phyloP scores from a whole-genome alignment of 2,888 invertebrate genomes.

The Pyrochroa serraticornis region DNA sequence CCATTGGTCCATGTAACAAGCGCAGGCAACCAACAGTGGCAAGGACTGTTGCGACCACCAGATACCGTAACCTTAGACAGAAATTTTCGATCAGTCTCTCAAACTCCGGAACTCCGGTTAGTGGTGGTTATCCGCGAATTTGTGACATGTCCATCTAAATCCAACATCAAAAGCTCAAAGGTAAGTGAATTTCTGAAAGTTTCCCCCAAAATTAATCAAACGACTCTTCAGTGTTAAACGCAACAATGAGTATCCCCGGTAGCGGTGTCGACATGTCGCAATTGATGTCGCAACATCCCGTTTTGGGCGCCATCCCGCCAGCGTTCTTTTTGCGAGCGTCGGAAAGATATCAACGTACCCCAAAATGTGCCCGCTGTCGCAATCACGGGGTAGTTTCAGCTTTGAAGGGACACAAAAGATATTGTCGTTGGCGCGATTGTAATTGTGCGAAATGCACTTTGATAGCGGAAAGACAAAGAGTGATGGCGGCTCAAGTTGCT shows the following conservation, averaged over 20 bases:
- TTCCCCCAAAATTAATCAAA: neutral
- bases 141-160: conserved; percentile 13
- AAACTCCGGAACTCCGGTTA: conserved; percentile 23
- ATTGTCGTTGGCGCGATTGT: conserved; percentile 97
- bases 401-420: conserved; percentile 92
- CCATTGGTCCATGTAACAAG: conserved; percentile 53
- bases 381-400: conserved; percentile 98
- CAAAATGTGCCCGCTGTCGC: conserved; percentile 95
- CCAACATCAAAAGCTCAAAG: neutral
- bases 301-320: conserved; percentile 81
- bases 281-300: conserved; percentile 84
- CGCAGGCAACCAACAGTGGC: conserved; percentile 55
- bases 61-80: conserved; percentile 49
- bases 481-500: conserved; percentile 98
- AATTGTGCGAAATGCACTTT: conserved; percentile 97
- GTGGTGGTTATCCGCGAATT: conserved; percentile 13
- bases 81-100: conserved; percentile 43
- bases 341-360: conserved; percentile 93
- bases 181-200: neutral
- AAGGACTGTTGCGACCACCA: conserved; percentile 50
- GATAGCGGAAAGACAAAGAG: conserved; percentile 95
- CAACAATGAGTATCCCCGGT: conserved; percentile 82
- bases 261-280: conserved; percentile 87
- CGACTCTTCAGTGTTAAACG: neutral
- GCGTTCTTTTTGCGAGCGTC: conserved; percentile 87